A percentile compares a stretch with the other conserved stretches of the same genome.
Evolutionary conservation across 2,888 invertebrate species (phyloP).

Genomic region (Spodoptera littoralis): DNA sequence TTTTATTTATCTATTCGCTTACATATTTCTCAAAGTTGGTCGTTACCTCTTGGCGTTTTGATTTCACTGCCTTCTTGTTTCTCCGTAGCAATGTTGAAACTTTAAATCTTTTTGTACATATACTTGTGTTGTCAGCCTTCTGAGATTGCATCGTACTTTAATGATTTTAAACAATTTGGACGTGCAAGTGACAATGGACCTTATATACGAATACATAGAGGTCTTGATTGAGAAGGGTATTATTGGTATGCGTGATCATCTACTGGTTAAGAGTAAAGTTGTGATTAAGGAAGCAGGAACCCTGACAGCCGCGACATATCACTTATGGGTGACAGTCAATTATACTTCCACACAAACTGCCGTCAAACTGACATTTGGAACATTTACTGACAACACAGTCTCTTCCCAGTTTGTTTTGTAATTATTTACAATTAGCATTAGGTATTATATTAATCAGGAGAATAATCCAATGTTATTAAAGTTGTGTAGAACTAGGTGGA

Average conservation of each 20-base stretch:
- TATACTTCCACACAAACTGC: conserved; percentile 69
- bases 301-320: conserved; percentile 77
- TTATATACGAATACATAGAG: conserved; percentile 1
- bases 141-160: conserved; percentile 38
- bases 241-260: conserved; percentile 13
- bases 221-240: conserved; percentile 3
- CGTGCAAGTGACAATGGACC: conserved; percentile 27
- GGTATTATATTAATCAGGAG: conserved; percentile 75
- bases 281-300: conserved; percentile 37
- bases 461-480: conserved; percentile 79
- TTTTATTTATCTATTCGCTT: conserved; percentile 58
- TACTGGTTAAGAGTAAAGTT: conserved; percentile 6
- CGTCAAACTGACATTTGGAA: conserved; percentile 44
- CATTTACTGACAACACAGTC: conserved; percentile 74
- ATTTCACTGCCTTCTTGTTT: conserved; percentile 56
- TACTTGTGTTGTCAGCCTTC: conserved; percentile 79
- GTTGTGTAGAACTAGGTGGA: conserved; percentile 82
- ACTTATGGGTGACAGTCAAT: conserved; percentile 83
- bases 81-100: conserved; percentile 86
- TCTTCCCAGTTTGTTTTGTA: conserved; percentile 74
- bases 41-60: conserved; percentile 53
- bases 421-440: conserved; percentile 77
- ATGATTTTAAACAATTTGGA: conserved; percentile 32
- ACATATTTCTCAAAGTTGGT: conserved; percentile 85
- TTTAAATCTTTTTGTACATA: conserved; percentile 68